A percentile compares a stretch with the other conserved stretches of the same genome.
Evolutionary conservation across 1,140 invertebrate species (phyloP).

Genomic region (Rhopalosiphum maidis): DNA sequence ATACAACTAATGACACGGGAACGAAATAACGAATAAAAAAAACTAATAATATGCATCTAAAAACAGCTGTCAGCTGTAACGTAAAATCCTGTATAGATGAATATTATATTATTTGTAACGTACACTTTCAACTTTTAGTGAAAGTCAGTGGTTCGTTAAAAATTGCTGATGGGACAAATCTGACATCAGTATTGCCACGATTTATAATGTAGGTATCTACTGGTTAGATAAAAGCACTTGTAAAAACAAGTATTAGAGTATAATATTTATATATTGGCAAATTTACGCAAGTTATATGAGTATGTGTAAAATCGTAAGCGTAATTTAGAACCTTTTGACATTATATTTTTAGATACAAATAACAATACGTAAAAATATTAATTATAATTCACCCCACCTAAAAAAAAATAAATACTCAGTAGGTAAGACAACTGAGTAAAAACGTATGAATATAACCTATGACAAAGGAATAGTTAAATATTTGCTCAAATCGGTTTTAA

Average conservation of each 20-base stretch:
- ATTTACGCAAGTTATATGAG: neutral
- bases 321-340: neutral
- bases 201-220: neutral
- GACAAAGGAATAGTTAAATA: neutral
- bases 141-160: neutral
- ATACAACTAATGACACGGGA: neutral
- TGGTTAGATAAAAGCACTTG: neutral
- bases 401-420: neutral
- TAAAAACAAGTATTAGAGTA: neutral
- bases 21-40: neutral
- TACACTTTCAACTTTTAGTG: neutral
- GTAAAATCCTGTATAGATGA: neutral
- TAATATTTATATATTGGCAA: neutral
- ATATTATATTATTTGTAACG: neutral
- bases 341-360: neutral
- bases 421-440: neutral
- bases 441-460: too few species aligned
- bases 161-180: neutral
- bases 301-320: neutral
- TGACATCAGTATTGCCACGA: neutral
- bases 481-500: neutral
- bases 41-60: constrained; percentile 8
- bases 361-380: neutral
- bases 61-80: neutral
- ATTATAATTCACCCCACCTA: neutral